Evolutionary conservation across 2,113 vertebrate genomes (phyloP), one percentile per base, ranked within the genome.

Genomic region (Rhadina sibilatrix): DNA sequence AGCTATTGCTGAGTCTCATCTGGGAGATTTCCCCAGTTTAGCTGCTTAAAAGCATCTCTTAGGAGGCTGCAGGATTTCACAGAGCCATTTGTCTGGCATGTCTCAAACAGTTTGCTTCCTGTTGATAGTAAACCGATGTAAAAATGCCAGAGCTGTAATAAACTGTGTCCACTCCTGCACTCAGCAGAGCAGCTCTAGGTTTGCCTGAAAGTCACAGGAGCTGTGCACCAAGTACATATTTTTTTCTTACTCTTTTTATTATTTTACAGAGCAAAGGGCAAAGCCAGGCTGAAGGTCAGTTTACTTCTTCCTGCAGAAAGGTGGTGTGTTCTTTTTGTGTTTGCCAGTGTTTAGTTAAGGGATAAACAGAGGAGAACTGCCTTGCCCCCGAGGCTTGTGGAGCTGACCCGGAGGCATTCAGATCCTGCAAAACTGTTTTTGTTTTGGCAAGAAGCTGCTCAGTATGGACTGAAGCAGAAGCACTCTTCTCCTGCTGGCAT

Each of bases 91-190:
- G 68, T 95, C 94, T 95, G 93, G 78, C 52, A 54, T 94, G 95
- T 91, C 95, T 94, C 94, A 91, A 96, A 84, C 92, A 90, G 57
- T 86, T 95, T 93, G 70, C 76, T 96, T 96, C 91, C 89, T 95
- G 68, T 91, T 92, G 91, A 93, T 86, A 87, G 79, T 74, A 93
- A 96, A 95, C 78, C 0, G 1, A 95, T 71, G 88, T 89, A 92
- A 97, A 96, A 92, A 80, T n/a, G 69, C 90, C 93, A 65, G 61
- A 91, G 47, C 15, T 72, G 69, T 74, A 87, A 91, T 89, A 94
- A 96, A 89, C 64, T 60, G 12, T 60, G 89, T 93, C 81, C 60
- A 33, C 16, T 85, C 2, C 0, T 54, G 77, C 64, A 23, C 72
- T 47, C n/a, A n/a, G 11, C 68, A 50, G 60, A 78, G 65, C 66